phyloP scores from a whole-genome alignment of 2,888 invertebrate genomes.

The Platycnemis pennipes region DNA sequence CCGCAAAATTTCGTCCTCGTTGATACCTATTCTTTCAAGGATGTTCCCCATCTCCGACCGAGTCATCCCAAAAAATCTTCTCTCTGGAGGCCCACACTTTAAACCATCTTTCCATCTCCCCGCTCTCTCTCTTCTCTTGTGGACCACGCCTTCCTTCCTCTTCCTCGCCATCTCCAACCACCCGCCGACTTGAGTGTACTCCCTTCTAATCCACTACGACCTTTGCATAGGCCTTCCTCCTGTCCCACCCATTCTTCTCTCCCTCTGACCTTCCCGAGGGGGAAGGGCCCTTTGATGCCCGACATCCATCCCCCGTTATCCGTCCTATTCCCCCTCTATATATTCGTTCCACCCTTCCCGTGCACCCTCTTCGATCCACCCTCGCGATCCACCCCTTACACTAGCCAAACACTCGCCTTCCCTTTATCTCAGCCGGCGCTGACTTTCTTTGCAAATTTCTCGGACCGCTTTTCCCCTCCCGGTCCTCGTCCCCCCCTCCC shows the following conservation, averaged over 20 bases:
- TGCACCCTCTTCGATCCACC: neutral
- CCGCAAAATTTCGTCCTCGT: neutral
- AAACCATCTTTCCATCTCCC: neutral
- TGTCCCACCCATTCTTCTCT: neutral
- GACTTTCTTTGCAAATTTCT: neutral
- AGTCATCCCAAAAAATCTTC: neutral
- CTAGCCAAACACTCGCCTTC: neutral
- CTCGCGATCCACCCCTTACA: neutral
- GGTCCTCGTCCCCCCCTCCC: too few species aligned
- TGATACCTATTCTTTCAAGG: neutral
- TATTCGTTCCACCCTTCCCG: neutral
- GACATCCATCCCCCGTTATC: neutral
- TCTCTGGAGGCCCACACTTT: neutral
- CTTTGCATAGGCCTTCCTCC: neutral
- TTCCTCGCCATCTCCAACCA: neutral
- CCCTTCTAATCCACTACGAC: constrained; percentile 28
- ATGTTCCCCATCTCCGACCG: neutral
- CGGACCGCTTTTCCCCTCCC: neutral
- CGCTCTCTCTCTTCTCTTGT: neutral
- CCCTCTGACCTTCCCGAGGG: neutral
- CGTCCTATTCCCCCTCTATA: neutral
- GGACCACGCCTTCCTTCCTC: neutral
- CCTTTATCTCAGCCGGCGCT: neutral
- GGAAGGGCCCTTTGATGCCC: constrained; percentile 1
- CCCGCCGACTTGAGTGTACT: neutral